Percentiles rank a stretch among this genome's conserved stretches.
These are phyloP conservation scores for Cichladusa arquata DNA, from an alignment of 2,113 vertebrate species.

Conservation along the genomic window DNA sequence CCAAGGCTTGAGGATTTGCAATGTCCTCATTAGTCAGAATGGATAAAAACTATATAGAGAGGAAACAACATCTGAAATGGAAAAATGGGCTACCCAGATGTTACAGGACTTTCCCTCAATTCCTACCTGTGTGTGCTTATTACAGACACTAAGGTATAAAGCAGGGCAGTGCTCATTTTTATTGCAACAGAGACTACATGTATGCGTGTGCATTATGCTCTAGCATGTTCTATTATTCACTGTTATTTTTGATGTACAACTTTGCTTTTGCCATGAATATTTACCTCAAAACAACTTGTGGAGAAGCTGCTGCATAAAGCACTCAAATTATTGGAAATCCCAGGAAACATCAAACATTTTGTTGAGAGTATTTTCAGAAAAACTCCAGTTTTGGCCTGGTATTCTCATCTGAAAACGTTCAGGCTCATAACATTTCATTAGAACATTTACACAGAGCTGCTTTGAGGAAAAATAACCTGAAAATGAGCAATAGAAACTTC, in stretches of 20 bases:
- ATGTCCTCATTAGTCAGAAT: neutral
- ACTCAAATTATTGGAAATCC: neutral
- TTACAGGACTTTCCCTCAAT: neutral
- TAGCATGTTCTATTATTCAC: neutral
- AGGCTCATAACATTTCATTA: neutral
- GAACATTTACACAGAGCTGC: neutral
- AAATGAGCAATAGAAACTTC: neutral
- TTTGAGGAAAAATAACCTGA: neutral
- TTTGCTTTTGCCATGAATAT: neutral
- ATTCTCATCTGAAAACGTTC: conserved; percentile 6
- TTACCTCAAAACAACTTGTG: neutral
- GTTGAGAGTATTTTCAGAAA: neutral
- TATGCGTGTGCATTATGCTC: neutral
- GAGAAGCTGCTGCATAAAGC: neutral
- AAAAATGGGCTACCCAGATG: neutral
- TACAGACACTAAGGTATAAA: neutral
- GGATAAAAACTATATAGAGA: neutral
- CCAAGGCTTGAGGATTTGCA: neutral
- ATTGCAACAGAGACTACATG: neutral
- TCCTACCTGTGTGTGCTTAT: neutral
- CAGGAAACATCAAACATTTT: neutral
- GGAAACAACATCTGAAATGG: neutral
- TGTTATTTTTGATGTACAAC: neutral
- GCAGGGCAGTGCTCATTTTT: neutral
- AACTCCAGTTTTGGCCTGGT: neutral